Conservation (phyloP, 2,113 vertebrate genomes). For the Oreotragus oreotragus region DNA sequence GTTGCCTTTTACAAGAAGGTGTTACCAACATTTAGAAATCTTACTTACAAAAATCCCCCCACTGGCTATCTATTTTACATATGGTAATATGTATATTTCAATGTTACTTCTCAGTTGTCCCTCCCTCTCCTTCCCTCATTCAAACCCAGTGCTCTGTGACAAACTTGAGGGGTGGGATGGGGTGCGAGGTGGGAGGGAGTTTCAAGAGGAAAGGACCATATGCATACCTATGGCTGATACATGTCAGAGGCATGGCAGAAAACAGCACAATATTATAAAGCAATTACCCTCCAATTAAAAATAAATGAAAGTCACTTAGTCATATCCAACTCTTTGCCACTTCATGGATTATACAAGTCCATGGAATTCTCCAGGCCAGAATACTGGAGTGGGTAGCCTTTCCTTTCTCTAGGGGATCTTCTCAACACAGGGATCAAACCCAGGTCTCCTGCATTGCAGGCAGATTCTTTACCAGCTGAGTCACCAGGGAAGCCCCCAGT, state of each 20-base stretch:
- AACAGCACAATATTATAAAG: background rate
- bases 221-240: background rate
- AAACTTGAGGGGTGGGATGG: background rate
- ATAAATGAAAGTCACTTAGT: background rate
- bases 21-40: background rate
- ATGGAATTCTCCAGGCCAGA: background rate
- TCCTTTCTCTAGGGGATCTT: background rate
- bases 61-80: background rate
- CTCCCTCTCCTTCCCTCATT: background rate
- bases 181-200: background rate
- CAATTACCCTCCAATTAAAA: background rate
- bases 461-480: background rate
- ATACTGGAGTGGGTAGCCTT: background rate
- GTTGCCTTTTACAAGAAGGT: background rate
- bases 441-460: background rate
- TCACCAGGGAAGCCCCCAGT: background rate
- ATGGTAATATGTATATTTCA: background rate
- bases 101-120: background rate
- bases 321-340: background rate
- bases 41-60: background rate
- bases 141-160: background rate
- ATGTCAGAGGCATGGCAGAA: background rate
- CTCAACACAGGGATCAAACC: background rate
- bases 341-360: background rate
- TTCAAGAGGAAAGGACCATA: background rate